These are phyloP conservation scores for Dendrophyllia cribrosa DNA, from an alignment of 64 coral and sea anemone species.

Conservation along the genomic window DNA sequence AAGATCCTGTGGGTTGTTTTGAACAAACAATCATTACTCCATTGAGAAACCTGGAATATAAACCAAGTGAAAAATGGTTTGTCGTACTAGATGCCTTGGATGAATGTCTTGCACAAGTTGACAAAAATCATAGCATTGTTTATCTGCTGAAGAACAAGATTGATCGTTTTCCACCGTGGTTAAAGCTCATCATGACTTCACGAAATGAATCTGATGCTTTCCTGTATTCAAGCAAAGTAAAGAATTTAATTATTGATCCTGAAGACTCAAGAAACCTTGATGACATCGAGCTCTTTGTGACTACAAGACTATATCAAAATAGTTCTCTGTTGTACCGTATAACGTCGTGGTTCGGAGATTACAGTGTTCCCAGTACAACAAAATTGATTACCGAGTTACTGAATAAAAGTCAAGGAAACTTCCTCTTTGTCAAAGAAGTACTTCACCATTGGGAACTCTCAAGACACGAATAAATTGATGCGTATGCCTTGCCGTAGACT, in stretches of 20 bases:
- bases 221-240: background rate
- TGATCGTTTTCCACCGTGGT: slow-evolving; percentile 26
- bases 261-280: slow-evolving; percentile 46
- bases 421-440: slow-evolving; percentile 60
- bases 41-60: background rate
- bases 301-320: background rate
- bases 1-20: slow-evolving; percentile 41
- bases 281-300: slow-evolving; percentile 50
- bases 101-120: slow-evolving; percentile 33
- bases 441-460: slow-evolving; percentile 29
- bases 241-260: slow-evolving; percentile 8
- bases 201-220: slow-evolving; percentile 28
- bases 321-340: background rate
- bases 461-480: background rate
- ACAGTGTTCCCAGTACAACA: too few species aligned
- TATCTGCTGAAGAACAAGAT: slow-evolving; percentile 22
- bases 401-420: slow-evolving; percentile 68
- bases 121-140: background rate
- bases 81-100: slow-evolving; percentile 50
- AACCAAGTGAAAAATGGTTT: background rate
- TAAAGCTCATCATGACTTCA: slow-evolving; percentile 61
- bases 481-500: slow-evolving; percentile 12
- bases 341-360: background rate
- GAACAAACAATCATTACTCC: slow-evolving; percentile 16
- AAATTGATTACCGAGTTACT: slow-evolving; percentile 10